These are phyloP conservation scores for Hydrozoanthus tunicans DNA, from an alignment of 64 coral and sea anemone genomes.

Conservation along the genomic window DNA sequence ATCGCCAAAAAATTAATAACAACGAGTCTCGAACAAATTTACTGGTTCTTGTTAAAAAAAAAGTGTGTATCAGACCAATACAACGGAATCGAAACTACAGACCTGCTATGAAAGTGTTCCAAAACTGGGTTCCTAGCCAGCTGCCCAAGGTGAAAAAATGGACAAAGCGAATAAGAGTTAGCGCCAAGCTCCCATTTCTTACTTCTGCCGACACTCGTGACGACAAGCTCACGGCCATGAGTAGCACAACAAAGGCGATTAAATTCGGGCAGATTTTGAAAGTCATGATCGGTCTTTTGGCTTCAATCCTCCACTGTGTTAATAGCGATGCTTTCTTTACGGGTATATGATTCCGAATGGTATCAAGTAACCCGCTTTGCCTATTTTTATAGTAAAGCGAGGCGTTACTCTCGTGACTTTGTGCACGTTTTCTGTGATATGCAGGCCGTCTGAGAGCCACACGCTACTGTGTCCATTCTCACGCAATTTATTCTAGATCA, in stretches of 20 bases:
- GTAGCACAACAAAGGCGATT: conserved; percentile 20
- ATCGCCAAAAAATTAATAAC: too few species aligned
- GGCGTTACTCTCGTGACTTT: too few species aligned
- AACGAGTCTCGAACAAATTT: too few species aligned
- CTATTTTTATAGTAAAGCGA: too few species aligned
- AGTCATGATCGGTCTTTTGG: conserved; percentile 29
- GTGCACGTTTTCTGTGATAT: too few species aligned
- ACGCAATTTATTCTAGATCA: too few species aligned
- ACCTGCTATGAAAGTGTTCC: conserved; percentile 88
- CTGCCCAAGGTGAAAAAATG: conserved; percentile 83
- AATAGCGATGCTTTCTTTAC: background rate
- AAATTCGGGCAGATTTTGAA: conserved; percentile 57
- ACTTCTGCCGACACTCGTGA: conserved; percentile 81
- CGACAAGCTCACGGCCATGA: conserved; percentile 44
- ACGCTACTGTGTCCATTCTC: too few species aligned
- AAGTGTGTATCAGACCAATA: background rate
- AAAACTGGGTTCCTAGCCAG: conserved; percentile 88
- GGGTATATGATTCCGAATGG: background rate
- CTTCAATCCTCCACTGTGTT: background rate
- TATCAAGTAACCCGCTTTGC: background rate
- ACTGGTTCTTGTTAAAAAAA: too few species aligned
- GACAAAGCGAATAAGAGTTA: conserved; percentile 48
- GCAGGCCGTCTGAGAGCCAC: too few species aligned
- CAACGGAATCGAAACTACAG: background rate
- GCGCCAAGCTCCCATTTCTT: conserved; percentile 55